Conservation (phyloP, 2,888 invertebrate genomes). For the Craniophora ligustri region DNA sequence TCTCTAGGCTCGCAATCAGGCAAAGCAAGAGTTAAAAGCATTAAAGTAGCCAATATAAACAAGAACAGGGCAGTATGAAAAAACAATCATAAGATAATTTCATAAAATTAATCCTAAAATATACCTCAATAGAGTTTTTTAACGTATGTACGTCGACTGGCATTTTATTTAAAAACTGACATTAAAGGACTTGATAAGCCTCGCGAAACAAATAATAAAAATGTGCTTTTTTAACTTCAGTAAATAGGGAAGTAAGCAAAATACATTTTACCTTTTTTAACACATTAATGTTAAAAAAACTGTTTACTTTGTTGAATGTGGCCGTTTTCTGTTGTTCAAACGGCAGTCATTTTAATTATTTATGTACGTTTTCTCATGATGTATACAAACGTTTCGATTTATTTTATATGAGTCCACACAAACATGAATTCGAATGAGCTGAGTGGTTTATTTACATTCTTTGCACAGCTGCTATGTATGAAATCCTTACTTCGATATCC, state of each 20-base stretch:
- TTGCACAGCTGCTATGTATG: no score
- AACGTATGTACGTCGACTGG: not conserved
- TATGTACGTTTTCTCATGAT: not conserved
- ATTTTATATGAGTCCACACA: not conserved
- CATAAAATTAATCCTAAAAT: not conserved
- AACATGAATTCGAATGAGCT: not conserved
- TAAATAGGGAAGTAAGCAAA: conserved; percentile 25
- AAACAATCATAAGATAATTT: no score
- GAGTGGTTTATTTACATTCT: not conserved
- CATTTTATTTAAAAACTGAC: not conserved
- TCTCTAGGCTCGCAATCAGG: no score
- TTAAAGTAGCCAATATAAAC: no score
- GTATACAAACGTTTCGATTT: not conserved
- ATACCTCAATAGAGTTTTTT: not conserved
- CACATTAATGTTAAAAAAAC: not conserved
- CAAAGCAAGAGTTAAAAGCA: no score
- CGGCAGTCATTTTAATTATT: conserved; percentile 21
- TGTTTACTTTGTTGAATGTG: conserved; percentile 5
- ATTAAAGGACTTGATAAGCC: conserved; percentile 9
- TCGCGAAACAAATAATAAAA: conserved; percentile 11
- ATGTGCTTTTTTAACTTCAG: conserved; percentile 13
- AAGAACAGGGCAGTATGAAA: no score
- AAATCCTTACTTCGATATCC: no score
- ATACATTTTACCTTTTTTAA: conserved; percentile 16
- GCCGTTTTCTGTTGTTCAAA: conserved; percentile 8